A percentile compares a stretch with the other conserved stretches of the same genome.
These are phyloP conservation scores for Catharus fuscescens DNA, from an alignment of 2,113 vertebrate species.

Conservation along the genomic window DNA sequence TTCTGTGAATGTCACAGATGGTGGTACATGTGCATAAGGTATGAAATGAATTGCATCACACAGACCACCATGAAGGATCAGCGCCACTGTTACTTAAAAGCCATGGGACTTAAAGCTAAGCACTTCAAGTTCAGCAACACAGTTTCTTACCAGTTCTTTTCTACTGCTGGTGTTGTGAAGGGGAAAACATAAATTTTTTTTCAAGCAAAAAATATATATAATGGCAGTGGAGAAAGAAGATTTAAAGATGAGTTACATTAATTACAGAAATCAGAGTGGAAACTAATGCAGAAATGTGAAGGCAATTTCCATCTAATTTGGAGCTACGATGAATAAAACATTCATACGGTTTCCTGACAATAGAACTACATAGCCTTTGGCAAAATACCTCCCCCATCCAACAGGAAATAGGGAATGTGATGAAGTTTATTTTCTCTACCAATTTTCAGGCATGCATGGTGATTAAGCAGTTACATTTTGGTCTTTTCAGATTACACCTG, in stretches of 20 bases:
- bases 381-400: not conserved
- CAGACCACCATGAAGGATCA: not conserved
- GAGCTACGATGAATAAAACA: not conserved
- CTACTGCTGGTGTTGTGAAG: not conserved
- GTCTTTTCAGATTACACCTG: conserved; percentile 89
- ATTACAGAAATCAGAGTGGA: not conserved
- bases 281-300: not conserved
- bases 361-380: not conserved
- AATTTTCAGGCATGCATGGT: not conserved
- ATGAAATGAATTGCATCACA: not conserved
- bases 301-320: not conserved
- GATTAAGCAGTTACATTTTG: not conserved
- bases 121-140: not conserved
- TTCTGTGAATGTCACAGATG: not conserved
- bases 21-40: not conserved
- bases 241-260: not conserved
- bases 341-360: not conserved
- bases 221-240: not conserved
- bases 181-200: not conserved
- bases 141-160: not conserved
- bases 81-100: not conserved
- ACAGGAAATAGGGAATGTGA: rapidly evolving
- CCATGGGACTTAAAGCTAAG: not conserved
- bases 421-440: not conserved
- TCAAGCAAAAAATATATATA: not conserved